phyloP scores from a whole-genome alignment of 2,797 vertebrate species.

The Cottoperca gobio region DNA sequence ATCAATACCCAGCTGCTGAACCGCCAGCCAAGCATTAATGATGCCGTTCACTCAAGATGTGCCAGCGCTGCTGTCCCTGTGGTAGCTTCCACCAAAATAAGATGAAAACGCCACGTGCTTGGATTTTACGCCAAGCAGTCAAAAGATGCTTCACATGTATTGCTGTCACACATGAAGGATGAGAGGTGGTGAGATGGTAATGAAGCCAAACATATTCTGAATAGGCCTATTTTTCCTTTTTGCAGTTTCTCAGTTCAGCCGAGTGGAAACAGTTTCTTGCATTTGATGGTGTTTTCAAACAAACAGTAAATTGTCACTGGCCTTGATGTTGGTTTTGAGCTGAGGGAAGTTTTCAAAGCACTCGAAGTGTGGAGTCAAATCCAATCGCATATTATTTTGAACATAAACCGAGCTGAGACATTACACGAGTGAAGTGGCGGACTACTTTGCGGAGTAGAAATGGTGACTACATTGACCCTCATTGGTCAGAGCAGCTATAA shows the following conservation, averaged over 20 bases:
- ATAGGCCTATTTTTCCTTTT: background rate
- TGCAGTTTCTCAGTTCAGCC: slow-evolving; percentile 17
- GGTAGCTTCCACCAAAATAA: slow-evolving; percentile 52
- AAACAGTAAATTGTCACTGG: slow-evolving; percentile 8
- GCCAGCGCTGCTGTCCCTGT: slow-evolving; percentile 27
- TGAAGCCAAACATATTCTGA: slow-evolving; percentile 36
- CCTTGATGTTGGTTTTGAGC: slow-evolving; percentile 29
- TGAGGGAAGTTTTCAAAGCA: background rate
- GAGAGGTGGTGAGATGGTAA: slow-evolving; percentile 33
- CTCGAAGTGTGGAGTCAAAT: background rate
- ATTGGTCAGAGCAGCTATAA: background rate
- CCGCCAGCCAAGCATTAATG: slow-evolving; percentile 62
- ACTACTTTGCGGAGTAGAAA: background rate
- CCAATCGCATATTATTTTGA: background rate
- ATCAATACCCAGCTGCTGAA: slow-evolving; percentile 60
- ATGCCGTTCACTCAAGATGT: slow-evolving; percentile 59
- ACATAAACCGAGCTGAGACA: background rate
- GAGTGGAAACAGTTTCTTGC: slow-evolving; percentile 13
- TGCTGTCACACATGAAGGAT: slow-evolving; percentile 41
- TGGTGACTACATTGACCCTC: background rate
- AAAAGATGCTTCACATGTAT: slow-evolving; percentile 53
- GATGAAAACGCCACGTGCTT: slow-evolving; percentile 45
- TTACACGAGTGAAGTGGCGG: background rate
- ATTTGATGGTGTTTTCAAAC: slow-evolving; percentile 45
- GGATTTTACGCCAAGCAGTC: slow-evolving; percentile 48